Base-by-base conservation (phyloP, 2,113 vertebrate genomes). In the Xyrauchen texanus region DNA sequence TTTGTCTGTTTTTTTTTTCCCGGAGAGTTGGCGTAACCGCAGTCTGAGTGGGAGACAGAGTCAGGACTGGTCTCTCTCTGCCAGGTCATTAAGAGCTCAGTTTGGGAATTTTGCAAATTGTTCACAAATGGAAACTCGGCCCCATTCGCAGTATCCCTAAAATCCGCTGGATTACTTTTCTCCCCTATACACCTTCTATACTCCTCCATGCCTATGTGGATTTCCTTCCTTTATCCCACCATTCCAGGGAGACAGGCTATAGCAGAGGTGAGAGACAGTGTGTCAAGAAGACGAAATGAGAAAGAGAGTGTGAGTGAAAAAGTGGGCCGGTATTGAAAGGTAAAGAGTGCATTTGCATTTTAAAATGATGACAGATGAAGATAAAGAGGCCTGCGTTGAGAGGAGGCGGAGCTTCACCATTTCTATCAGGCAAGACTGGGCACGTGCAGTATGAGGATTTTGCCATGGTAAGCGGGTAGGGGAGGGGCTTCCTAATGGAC, bases 311-410 rank as follows among this genome's bases (percentile, higher is more conserved):
- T 42, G 49, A 63, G 15, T 13, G 49, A 34, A 62, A 12, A 45
- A 34, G 73, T 68, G 78, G 51, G 52, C 4, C 68, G 34, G 64
- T 60, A 64, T 9, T 62, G 61, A 77, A 72, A 78, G 86, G 86
- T 79, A 44, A 34, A 34, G 82, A 87, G 85, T 85, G 74, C 72
- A 81, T 46, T 85, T 34, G 82, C 84, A 75, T 83, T 82, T 85
- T 81, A 77, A 82, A 69, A 83, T 55, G 89, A 92, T 91, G 91
- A 93, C 88, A 90, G 88, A 92, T 89, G 82, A 91, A 91, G 90
- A 93, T 91, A 90, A 92, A 92, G 89, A 88, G 21, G 80, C 82
- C 84, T 81, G 86, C 87, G 86, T 88, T 82, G 86, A 89, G 90
- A 86, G 68, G 83, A 77, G 87, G 85, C 86, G 86, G 80, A 77